These are phyloP conservation scores for Galendromus occidentalis DNA, from an alignment of 1,140 invertebrate genomes.

Conservation along the genomic window DNA sequence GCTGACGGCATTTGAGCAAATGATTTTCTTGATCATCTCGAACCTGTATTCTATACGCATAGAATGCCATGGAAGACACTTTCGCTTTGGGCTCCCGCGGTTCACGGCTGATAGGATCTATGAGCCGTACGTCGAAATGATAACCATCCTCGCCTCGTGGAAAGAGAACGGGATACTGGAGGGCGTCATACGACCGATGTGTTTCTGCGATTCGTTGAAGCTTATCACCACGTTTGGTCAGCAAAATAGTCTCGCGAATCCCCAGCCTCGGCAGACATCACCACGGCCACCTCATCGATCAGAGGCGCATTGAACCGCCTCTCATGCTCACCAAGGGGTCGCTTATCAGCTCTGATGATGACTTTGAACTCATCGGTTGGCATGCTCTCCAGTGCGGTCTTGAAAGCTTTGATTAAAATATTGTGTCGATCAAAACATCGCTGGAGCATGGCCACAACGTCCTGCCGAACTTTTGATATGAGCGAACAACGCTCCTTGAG, in stretches of 20 bases:
- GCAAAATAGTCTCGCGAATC: conserved; percentile 15
- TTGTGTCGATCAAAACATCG: too few species aligned
- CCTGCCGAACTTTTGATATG: too few species aligned
- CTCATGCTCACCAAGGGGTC: conserved; percentile 28
- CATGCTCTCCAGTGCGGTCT: background rate
- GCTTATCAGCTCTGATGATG: conserved; percentile 24
- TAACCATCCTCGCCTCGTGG: conserved; percentile 17
- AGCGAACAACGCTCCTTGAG: too few species aligned
- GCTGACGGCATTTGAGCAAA: background rate
- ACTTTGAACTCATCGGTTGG: background rate
- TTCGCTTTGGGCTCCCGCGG: background rate
- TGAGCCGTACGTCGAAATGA: conserved; percentile 9
- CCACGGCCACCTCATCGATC: conserved; percentile 15
- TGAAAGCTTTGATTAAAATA: background rate
- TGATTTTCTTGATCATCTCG: background rate
- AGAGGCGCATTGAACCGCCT: conserved; percentile 24
- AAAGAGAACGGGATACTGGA: conserved; percentile 18
- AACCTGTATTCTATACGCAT: background rate
- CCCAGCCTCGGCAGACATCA: conserved; percentile 13
- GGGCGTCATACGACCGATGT: conserved; percentile 17
- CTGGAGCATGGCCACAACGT: too few species aligned
- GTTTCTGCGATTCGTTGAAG: conserved; percentile 14
- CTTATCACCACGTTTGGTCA: conserved; percentile 20
- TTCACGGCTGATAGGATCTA: background rate
- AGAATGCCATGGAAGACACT: background rate